These are phyloP conservation scores for Fistularia tabacaria DNA, from an alignment of 2,797 vertebrate species.

Conservation along the genomic window DNA sequence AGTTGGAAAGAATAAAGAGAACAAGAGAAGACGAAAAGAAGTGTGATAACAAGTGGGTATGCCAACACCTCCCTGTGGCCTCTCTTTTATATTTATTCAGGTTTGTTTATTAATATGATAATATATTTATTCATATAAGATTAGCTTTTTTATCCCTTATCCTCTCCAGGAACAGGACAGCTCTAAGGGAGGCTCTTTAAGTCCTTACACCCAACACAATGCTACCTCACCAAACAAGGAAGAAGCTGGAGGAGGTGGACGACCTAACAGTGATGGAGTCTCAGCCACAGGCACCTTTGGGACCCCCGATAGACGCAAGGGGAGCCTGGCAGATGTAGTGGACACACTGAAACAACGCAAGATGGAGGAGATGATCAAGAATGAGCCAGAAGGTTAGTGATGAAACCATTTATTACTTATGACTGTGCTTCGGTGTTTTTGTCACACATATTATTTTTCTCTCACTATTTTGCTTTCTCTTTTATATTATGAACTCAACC, in stretches of 20 bases:
- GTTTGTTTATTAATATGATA: constrained; percentile 13
- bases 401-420: constrained; percentile 12
- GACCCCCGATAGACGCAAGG: constrained; percentile 95
- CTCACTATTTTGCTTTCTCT: constrained; percentile 7
- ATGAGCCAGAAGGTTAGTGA: constrained; percentile 95
- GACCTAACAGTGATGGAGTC: constrained; percentile 84
- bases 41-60: constrained; percentile 59
- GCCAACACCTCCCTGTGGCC: constrained; percentile 41
- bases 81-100: constrained; percentile 10
- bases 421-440: constrained; percentile 37
- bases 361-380: constrained; percentile 99
- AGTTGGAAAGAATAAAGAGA: constrained; percentile 40
- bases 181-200: constrained; percentile 89
- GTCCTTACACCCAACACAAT: constrained; percentile 92
- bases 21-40: no score
- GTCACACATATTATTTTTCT: constrained; percentile 26
- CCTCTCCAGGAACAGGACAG: constrained; percentile 85
- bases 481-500: constrained; percentile 35
- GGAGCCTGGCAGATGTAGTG: constrained; percentile 95
- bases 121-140: no score
- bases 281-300: constrained; percentile 80
- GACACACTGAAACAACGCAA: constrained; percentile 98
- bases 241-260: constrained; percentile 83
- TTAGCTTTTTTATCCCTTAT: constrained; percentile 1
- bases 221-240: constrained; percentile 98